phyloP scores from a whole-genome alignment of 2,888 invertebrate genomes.

The Megamerina dolium region DNA sequence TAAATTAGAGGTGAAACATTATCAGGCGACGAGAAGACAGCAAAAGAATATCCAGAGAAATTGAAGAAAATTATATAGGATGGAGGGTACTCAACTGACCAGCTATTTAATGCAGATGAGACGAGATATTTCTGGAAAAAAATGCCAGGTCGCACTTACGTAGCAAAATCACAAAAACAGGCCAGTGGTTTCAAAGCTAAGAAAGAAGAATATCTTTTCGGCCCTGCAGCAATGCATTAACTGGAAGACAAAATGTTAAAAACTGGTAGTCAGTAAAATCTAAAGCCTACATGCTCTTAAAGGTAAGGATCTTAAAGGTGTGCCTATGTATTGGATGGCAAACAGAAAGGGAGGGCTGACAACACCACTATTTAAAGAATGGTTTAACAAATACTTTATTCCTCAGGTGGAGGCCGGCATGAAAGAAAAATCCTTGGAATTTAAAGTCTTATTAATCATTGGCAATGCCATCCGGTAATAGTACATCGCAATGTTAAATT shows the following conservation, averaged over 20 bases:
- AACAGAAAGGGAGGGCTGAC: constrained; percentile 30
- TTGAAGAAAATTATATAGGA: constrained; percentile 25
- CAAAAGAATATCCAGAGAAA: constrained; percentile 19
- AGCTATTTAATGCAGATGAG: constrained; percentile 32
- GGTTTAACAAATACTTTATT: constrained; percentile 22
- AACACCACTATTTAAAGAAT: constrained; percentile 17
- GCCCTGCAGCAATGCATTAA: constrained; percentile 29
- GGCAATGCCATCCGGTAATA: constrained; percentile 19
- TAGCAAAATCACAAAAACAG: constrained; percentile 31
- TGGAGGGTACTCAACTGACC: constrained; percentile 25
- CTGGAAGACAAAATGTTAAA: constrained; percentile 22
- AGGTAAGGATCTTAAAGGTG: constrained; percentile 24
- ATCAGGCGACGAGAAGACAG: constrained; percentile 20
- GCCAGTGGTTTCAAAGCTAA: constrained; percentile 22
- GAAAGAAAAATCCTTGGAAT: constrained; percentile 14
- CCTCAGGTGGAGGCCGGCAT: constrained; percentile 18
- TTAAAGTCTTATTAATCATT: constrained; percentile 19
- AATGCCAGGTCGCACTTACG: constrained; percentile 34
- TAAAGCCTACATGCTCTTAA: constrained; percentile 29
- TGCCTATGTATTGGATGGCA: constrained; percentile 28
- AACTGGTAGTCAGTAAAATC: constrained; percentile 27
- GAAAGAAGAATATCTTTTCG: constrained; percentile 30
- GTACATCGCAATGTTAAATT: constrained; percentile 21
- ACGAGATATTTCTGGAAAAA: constrained; percentile 30
- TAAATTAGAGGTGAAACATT: no score